These are phyloP conservation scores for Ornithoptera priamus DNA, from an alignment of 2,888 invertebrate species.

Conservation along the genomic window DNA sequence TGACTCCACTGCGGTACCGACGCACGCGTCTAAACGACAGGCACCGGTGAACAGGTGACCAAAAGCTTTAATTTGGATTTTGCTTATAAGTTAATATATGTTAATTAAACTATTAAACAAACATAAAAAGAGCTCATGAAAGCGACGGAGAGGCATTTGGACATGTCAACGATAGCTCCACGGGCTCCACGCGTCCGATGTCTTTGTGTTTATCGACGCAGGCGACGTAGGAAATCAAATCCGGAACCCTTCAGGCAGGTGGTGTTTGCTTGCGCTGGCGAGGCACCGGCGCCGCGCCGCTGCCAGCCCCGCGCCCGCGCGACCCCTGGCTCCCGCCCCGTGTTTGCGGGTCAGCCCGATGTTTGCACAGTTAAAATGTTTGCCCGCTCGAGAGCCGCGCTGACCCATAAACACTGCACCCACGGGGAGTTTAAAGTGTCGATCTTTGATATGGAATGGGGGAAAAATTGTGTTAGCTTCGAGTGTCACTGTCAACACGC, in stretches of 20 bases:
- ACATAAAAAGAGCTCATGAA: too few species aligned
- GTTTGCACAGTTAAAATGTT: slow-evolving; percentile 72
- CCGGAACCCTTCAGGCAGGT: slow-evolving; percentile 31
- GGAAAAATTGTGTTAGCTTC: slow-evolving; percentile 28
- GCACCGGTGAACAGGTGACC: too few species aligned
- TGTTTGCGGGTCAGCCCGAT: slow-evolving; percentile 48
- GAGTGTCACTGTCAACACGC: slow-evolving; percentile 29
- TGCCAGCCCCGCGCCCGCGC: neutral
- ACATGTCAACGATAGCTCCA: too few species aligned
- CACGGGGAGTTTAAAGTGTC: slow-evolving; percentile 36
- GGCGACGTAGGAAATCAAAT: slow-evolving; percentile 12
- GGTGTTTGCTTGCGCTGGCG: slow-evolving; percentile 34
- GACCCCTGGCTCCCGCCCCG: slow-evolving; percentile 27
- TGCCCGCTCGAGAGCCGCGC: slow-evolving; percentile 47
- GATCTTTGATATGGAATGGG: slow-evolving; percentile 32
- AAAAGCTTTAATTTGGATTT: too few species aligned
- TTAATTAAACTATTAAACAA: too few species aligned
- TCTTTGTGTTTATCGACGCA: neutral
- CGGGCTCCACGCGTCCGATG: too few species aligned
- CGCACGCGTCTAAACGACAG: too few species aligned
- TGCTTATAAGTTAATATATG: too few species aligned
- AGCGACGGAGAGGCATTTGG: too few species aligned
- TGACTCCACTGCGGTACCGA: too few species aligned
- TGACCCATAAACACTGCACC: slow-evolving; percentile 45
- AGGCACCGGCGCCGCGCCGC: slow-evolving; percentile 19